A percentile compares a stretch with the other conserved stretches of the same genome.
Evolutionary conservation across 2,888 invertebrate genomes (phyloP).

Genomic region (Colletes collaris): DNA sequence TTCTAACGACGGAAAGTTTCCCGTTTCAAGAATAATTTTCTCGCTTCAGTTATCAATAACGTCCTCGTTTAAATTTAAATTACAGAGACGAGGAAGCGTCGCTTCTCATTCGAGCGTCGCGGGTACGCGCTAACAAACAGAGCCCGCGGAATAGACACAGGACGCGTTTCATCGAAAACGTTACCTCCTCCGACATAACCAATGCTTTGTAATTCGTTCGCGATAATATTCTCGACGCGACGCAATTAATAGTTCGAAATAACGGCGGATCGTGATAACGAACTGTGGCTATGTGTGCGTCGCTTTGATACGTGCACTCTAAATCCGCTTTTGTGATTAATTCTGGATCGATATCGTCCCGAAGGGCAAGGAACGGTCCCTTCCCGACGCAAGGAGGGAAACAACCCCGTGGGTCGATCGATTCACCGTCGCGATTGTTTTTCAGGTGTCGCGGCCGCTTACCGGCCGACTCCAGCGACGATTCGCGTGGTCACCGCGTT

Average conservation of each 20-base stretch:
- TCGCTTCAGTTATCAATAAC: too few species aligned
- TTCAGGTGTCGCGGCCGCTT: constrained; percentile 83
- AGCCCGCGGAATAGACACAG: neutral
- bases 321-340: constrained; percentile 36
- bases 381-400: neutral
- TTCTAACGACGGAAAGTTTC: too few species aligned
- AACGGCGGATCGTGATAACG: constrained; percentile 23
- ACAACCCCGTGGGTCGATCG: neutral
- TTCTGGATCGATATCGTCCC: constrained; percentile 34
- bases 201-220: constrained; percentile 25
- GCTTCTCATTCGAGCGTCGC: too few species aligned
- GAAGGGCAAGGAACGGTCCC: neutral
- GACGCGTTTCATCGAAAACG: neutral
- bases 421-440: constrained; percentile 25
- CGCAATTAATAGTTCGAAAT: constrained; percentile 39
- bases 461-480: constrained; percentile 87
- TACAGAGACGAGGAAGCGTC: too few species aligned
- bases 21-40: too few species aligned
- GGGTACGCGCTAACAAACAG: neutral
- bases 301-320: constrained; percentile 17
- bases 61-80: too few species aligned
- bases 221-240: constrained; percentile 20
- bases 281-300: neutral
- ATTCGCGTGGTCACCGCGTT: constrained; percentile 87
- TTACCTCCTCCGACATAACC: constrained; percentile 2